Evolutionary conservation across 2,113 vertebrate species (phyloP).

Genomic region (Callithrix jacchus): DNA sequence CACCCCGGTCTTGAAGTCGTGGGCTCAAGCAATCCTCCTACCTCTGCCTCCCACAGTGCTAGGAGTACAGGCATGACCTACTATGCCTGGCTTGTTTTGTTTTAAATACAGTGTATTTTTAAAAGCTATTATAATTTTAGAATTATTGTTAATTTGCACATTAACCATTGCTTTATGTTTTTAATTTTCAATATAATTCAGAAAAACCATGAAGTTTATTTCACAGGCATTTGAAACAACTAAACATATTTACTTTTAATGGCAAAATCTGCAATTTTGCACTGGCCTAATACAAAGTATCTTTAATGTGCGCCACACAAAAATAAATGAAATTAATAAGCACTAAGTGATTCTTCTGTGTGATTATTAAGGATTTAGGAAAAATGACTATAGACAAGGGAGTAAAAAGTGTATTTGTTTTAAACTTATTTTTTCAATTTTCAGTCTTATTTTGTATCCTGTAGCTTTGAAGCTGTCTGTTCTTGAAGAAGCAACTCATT

Average conservation of each 20-base stretch:
- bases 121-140: not conserved
- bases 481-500: not conserved
- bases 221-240: conserved; percentile 1
- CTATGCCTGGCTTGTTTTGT: not conserved
- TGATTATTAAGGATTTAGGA: not conserved
- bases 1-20: too few species aligned
- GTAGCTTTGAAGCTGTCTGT: not conserved
- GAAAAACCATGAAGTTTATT: not conserved
- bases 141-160: not conserved
- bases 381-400: not conserved
- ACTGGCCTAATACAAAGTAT: not conserved
- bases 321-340: not conserved
- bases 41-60: too few species aligned
- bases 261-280: too few species aligned
- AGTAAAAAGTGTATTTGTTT: not conserved
- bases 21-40: too few species aligned
- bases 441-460: not conserved
- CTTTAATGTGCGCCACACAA: not conserved
- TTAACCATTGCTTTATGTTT: conserved; percentile 21
- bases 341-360: not conserved
- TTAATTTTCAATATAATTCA: not conserved
- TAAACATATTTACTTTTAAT: not conserved
- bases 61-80: too few species aligned
- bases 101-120: not conserved
- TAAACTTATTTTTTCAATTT: not conserved